Percentiles rank a stretch among this genome's conserved stretches.
Evolutionary conservation across 2,113 vertebrate species (phyloP).

Genomic region (Heterotilapia buettikoferi): DNA sequence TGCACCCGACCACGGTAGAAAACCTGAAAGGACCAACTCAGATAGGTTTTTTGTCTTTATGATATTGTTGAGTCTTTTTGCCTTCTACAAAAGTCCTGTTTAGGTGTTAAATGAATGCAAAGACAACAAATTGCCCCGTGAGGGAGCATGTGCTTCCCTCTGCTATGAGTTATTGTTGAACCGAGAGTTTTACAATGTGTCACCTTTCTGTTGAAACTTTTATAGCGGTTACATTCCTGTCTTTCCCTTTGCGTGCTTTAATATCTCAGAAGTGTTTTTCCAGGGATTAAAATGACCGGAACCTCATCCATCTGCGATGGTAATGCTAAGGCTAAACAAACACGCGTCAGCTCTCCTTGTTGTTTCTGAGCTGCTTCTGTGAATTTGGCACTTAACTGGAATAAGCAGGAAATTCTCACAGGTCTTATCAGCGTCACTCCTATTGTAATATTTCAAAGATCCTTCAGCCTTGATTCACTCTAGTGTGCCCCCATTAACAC

Average conservation of each 20-base stretch:
- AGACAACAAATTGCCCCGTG: neutral
- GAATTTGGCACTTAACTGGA: constrained; percentile 11
- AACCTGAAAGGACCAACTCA: neutral
- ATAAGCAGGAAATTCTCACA: neutral
- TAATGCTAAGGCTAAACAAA: neutral
- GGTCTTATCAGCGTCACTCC: neutral
- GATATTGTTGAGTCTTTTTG: neutral
- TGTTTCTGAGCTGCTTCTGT: constrained; percentile 1
- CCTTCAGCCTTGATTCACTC: neutral
- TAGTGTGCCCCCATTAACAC: neutral
- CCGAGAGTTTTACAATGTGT: neutral
- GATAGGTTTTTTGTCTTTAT: neutral
- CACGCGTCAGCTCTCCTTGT: neutral
- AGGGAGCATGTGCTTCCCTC: neutral
- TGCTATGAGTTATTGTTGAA: neutral
- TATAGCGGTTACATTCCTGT: neutral
- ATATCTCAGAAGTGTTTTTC: neutral
- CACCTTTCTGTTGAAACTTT: neutral
- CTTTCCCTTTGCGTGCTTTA: neutral
- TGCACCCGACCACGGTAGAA: neutral
- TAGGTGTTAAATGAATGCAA: neutral
- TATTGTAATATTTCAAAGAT: neutral
- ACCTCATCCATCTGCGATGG: neutral
- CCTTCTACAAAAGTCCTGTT: neutral
- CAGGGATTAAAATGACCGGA: neutral